Conservation (phyloP, 2,113 vertebrate genomes). For the Clarias magur region DNA sequence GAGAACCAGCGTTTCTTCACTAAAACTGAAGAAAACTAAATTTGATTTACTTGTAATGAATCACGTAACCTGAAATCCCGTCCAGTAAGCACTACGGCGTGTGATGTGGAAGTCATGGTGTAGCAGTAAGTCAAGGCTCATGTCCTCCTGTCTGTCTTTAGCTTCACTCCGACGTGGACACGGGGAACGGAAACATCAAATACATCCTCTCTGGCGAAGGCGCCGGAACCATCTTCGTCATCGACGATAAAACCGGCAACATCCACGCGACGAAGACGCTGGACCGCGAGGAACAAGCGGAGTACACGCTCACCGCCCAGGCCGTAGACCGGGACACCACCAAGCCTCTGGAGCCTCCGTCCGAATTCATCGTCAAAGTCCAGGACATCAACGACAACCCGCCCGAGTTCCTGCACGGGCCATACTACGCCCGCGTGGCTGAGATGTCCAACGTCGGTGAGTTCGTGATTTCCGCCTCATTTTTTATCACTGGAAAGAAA, state of each 20-base stretch:
- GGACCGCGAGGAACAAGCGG: constrained; percentile 95
- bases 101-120: not conserved
- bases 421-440: constrained; percentile 92
- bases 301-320: constrained; percentile 95
- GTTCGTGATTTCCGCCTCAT: constrained; percentile 62
- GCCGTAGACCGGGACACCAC: constrained; percentile 92
- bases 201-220: constrained; percentile 99
- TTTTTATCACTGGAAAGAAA: constrained; percentile 1
- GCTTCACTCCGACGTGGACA: constrained; percentile 98
- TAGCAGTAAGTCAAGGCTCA: not conserved
- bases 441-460: constrained; percentile 98
- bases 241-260: constrained; percentile 98
- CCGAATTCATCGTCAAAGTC: constrained; percentile 98
- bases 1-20: not conserved
- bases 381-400: constrained; percentile 99
- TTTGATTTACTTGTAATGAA: not conserved
- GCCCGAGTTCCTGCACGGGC: constrained; percentile 91
- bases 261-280: constrained; percentile 98
- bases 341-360: constrained; percentile 91
- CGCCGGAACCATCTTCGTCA: constrained; percentile 97
- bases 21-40: not conserved
- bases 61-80: not conserved
- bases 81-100: not conserved
- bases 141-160: constrained; percentile 60
- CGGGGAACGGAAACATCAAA: constrained; percentile 92